Evolutionary conservation across 2,888 invertebrate species (phyloP), one percentile per base, ranked within the genome.

Genomic region (Erebia aethiops): DNA sequence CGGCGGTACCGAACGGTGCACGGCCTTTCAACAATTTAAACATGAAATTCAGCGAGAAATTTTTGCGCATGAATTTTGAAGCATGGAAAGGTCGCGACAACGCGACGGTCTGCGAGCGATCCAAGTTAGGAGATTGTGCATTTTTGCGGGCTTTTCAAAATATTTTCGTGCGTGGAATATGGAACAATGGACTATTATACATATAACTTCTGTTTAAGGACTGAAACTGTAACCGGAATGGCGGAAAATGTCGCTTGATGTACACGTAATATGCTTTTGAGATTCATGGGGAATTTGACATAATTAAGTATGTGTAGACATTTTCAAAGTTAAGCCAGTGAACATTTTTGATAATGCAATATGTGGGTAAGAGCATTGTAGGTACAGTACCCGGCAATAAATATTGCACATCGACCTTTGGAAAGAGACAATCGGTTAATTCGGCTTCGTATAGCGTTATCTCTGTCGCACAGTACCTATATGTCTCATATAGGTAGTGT

Each of bases 21-120:
- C 73, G 72, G 75, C 77, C 84, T 84, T 84, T 89, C 85, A 87
- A 87, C 87, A 87, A 90, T 91, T 90, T 86, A 86, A 87, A 87
- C 87, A 87, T 79, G 85, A 83, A 85, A 84, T 74, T 80, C 75
- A 73, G 75, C 78, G 78, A 81, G 83, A 85, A 85, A 89, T 89
- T 88, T 90, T 89, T 86, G 85, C 83, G 86, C 87, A 86, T 87
- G 84, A 87, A 88, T 87, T 87, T 86, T 81, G 77, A 77, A 68
- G 58, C 66, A 68, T 69, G 52, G 71, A 70, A 76, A 75, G 71
- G 70, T 73, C 74, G 76, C 71, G 75, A 78, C 76, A 74, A 69
- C 73, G 76, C 76, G 73, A 69, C 73, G 76, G 72, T 65, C 57
- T 66, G 74, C 70, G 71, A 75, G 71, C 74, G 74, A 71, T 63